Conservation (phyloP, 2,888 invertebrate species). For the Mythimna loreyi region DNA sequence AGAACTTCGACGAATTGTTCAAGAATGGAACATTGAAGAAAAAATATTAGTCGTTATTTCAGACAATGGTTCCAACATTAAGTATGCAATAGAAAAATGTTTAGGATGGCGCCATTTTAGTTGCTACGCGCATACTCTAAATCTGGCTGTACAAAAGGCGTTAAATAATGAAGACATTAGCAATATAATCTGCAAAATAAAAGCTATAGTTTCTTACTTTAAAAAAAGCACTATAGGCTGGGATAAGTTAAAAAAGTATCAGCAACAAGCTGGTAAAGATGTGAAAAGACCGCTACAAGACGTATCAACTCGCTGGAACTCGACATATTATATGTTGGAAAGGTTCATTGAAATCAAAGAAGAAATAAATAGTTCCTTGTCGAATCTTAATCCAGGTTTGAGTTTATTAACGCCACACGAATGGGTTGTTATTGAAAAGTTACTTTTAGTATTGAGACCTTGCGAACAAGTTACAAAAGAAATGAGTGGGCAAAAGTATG, state of each 20-base stretch:
- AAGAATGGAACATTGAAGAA: slow-evolving; percentile 20
- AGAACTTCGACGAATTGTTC: slow-evolving; percentile 22
- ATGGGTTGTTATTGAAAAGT: neutral
- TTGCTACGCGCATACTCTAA: too few relatives aligned
- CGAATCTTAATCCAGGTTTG: slow-evolving; percentile 32
- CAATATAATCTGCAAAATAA: neutral
- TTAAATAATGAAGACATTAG: neutral
- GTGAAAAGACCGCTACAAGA: slow-evolving; percentile 34
- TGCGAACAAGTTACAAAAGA: slow-evolving; percentile 21
- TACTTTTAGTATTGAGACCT: neutral
- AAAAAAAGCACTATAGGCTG: slow-evolving; percentile 29
- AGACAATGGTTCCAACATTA: slow-evolving; percentile 35
- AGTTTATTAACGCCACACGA: slow-evolving; percentile 9
- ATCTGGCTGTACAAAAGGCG: neutral
- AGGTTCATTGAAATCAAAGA: slow-evolving; percentile 35
- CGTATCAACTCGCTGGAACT: slow-evolving; percentile 42
- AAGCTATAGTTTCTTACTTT: slow-evolving; percentile 23
- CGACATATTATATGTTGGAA: slow-evolving; percentile 43
- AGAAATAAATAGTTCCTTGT: slow-evolving; percentile 36
- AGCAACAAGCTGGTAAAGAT: slow-evolving; percentile 26
- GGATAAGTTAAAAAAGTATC: slow-evolving; percentile 28
- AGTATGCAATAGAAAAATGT: slow-evolving; percentile 32
- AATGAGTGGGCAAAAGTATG: slow-evolving; percentile 29
- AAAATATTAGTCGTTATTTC: slow-evolving; percentile 28
- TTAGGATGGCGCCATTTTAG: slow-evolving; percentile 38